Evolutionary conservation across 1,140 invertebrate genomes (phyloP), one percentile per base, ranked within the genome.

Genomic region (Homalodisca vitripennis): DNA sequence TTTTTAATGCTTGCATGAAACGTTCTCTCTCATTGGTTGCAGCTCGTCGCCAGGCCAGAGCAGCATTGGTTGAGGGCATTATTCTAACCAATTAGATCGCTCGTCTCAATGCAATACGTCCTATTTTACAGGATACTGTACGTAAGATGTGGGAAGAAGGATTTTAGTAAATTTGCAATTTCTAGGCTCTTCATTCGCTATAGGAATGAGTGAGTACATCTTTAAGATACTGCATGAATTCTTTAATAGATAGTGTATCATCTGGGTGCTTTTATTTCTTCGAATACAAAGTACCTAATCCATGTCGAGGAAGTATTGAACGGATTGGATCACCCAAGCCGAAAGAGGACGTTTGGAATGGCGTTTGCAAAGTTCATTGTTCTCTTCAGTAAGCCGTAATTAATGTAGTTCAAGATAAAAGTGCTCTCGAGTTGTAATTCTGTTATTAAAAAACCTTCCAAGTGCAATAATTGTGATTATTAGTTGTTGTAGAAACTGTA

Each of bases 11-110:
- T 77, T 78, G 78, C 80, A 81, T 83, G 81, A 81, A 84, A 85
- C 82, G 81, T 81, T 82, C 82, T 83, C 83, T 82, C 81, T 84
- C 83, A 86, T 86, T 86, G 85, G 84, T 82, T 80, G 82, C 81
- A 80, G 83, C 82, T 83, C 71, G 70, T 72, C 71, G 72, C 73
- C 72, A 74, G 74, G 70, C 65, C 72, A 62, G 64, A 71, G 65
- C 63, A 62, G 66, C 71, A 72, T 73, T 65, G 72, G 64, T 77
- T 76, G 78, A 78, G 77, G 73, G 77, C 77, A 78, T 78, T 80
- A 78, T 80, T 80, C 78, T 78, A 78, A 77, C 80, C 80, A 81
- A 82, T 82, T 80, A 80, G 77, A 78, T 77, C 72, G 75, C 76
- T 70, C 76, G 73, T 78, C 72, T 76, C 70, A 67, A 72, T 69